phyloP scores from a whole-genome alignment of 1,140 invertebrate species.

The Gonioctena quinquepunctata region DNA sequence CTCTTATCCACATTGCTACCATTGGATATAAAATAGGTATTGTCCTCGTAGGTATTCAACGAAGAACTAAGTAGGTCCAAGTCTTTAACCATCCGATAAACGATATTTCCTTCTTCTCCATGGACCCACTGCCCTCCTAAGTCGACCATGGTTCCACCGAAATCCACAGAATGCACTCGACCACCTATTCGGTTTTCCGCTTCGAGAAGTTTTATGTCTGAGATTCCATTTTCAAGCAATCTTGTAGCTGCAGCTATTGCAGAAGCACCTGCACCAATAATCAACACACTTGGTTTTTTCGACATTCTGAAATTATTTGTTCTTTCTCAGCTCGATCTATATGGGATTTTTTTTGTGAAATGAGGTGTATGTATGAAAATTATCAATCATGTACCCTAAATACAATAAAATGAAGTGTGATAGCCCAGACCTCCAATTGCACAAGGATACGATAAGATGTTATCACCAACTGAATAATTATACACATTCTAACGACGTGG shows the following conservation, averaged over 20 bases:
- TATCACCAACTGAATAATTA: too few relatives aligned
- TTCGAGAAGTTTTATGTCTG: slow-evolving; percentile 66
- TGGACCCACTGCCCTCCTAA: slow-evolving; percentile 70
- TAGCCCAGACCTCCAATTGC: too few relatives aligned
- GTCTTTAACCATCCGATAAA: slow-evolving; percentile 67
- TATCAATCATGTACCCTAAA: too few relatives aligned
- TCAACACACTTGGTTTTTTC: slow-evolving; percentile 52
- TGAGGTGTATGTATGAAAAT: too few relatives aligned
- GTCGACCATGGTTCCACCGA: slow-evolving; percentile 70
- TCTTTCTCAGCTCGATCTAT: too few relatives aligned
- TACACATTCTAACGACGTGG: too few relatives aligned
- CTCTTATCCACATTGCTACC: slow-evolving; percentile 55
- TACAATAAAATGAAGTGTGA: too few relatives aligned
- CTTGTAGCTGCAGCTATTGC: slow-evolving; percentile 64
- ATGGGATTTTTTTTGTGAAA: too few relatives aligned
- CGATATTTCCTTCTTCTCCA: slow-evolving; percentile 72
- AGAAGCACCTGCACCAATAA: slow-evolving; percentile 64
- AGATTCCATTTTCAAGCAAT: slow-evolving; percentile 60
- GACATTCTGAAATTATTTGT: neutral
- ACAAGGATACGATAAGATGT: too few relatives aligned
- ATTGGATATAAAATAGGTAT: slow-evolving; percentile 37
- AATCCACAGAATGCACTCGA: slow-evolving; percentile 64
- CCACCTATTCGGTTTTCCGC: slow-evolving; percentile 74
- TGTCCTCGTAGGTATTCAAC: slow-evolving; percentile 21
- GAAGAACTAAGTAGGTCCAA: slow-evolving; percentile 58